Base-by-base conservation (phyloP, 2,113 vertebrate species). In the Zosterops pallidus region DNA sequence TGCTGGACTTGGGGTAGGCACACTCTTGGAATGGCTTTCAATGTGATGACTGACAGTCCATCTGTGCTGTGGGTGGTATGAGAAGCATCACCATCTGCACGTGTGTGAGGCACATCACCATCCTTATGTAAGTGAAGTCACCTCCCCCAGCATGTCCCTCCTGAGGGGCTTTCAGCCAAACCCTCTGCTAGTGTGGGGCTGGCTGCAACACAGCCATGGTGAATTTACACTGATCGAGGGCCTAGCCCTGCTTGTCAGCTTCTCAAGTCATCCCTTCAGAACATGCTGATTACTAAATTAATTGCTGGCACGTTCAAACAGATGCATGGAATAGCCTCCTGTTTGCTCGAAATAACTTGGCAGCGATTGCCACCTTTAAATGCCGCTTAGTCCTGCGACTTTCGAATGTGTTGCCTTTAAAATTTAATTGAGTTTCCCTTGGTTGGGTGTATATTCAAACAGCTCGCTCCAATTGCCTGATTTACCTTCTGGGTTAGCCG, bases 31-130 rank as follows among this genome's bases (percentile, higher is more conserved):
- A 95, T 49, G 52, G 35, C 62, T 93, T 87, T 82, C 93, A 62
- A 0, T 95, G 90, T 96, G 88, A 96, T 97, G 96, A 94, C 95
- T 97, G 94, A 96, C 93, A 92, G 90, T 92, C 96, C 96, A 96
- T 97, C 96, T 97, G 95, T 92, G 87, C 83, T 77, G 92, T 92
- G 90, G 95, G 96, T 94, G 93, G 83, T 83, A 84, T 46, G 88
- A 92, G 87, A 91, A 89, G 90, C 93, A 95, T 85, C 92, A 83
- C 96, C 96, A 97, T 96, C 95, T 97, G 95, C 79, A 49, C 50
- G 57, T 81, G 85, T 93, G 88, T 59, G 79, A 91, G 72, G 90
- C 85, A 60, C 79, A 89, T 78, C 95, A 59, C 85, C 4, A 6
- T 52, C 68, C 74, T 94, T 92, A 86, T 83, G 85, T 90, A 91